These are phyloP conservation scores for Neopipo cinnamomea DNA, from an alignment of 2,113 vertebrate species.

Conservation along the genomic window DNA sequence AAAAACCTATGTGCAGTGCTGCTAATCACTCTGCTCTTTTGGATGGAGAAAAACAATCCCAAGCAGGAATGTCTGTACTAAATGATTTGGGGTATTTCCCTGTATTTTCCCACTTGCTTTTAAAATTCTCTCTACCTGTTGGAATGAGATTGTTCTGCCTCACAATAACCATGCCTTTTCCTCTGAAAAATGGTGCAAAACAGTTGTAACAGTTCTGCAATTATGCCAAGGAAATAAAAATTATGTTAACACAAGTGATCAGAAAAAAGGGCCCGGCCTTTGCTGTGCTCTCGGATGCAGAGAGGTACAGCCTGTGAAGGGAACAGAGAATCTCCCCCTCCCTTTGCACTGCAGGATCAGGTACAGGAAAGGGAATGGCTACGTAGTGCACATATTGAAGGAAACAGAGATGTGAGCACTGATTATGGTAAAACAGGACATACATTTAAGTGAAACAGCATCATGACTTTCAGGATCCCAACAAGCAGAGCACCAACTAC, in stretches of 20 bases:
- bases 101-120: background rate
- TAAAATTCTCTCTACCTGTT: background rate
- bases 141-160: background rate
- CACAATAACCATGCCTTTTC: background rate
- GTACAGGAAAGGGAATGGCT: background rate
- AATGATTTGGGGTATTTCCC: background rate
- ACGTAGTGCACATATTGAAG: rapidly evolving
- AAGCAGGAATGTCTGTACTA: background rate
- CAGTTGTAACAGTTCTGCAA: background rate
- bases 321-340: background rate
- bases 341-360: background rate
- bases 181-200: background rate
- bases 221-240: background rate
- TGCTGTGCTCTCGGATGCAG: background rate
- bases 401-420: background rate
- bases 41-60: background rate
- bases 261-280: background rate
- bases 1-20: background rate
- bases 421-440: background rate
- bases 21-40: background rate
- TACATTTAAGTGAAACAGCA: background rate
- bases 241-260: background rate
- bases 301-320: background rate
- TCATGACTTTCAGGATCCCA: background rate
- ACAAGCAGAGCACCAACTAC: background rate